phyloP scores from a whole-genome alignment of 2,888 invertebrate species.

The Girardia tigrina region DNA sequence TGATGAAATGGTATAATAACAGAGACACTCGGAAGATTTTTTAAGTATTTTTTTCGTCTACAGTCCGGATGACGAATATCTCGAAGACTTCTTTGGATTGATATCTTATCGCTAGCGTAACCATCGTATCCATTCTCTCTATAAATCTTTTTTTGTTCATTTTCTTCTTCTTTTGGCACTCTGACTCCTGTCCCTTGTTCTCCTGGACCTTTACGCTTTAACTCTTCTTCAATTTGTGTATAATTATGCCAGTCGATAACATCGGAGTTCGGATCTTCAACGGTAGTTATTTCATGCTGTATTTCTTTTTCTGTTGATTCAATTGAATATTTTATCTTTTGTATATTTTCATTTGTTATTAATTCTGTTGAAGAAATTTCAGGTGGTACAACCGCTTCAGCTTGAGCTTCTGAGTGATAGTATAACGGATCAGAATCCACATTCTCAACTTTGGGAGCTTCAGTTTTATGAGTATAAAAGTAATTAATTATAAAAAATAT shows the following conservation, averaged over 20 bases:
- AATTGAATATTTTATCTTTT: not conserved
- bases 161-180: slow-evolving; percentile 54
- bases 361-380: too few relatives aligned
- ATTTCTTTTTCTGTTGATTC: not conserved
- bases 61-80: slow-evolving; percentile 58
- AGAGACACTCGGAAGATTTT: slow-evolving; percentile 65
- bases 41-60: slow-evolving; percentile 59
- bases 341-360: not conserved
- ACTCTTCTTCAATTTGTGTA: slow-evolving; percentile 29
- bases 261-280: not conserved
- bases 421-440: too few relatives aligned
- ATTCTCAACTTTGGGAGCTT: too few relatives aligned
- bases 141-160: slow-evolving; percentile 61
- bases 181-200: slow-evolving; percentile 54
- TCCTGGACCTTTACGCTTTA: slow-evolving; percentile 44
- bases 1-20: slow-evolving; percentile 82
- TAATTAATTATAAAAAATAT: not conserved
- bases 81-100: slow-evolving; percentile 64
- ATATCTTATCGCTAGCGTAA: slow-evolving; percentile 72
- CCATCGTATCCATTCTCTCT: slow-evolving; percentile 83
- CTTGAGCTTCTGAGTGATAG: too few relatives aligned
- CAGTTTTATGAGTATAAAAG: not conserved
- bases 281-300: too few relatives aligned
- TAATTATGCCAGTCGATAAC: slow-evolving; percentile 37
- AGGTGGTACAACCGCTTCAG: too few relatives aligned